Conservation (phyloP, 2,888 invertebrate species). For the Liposcelis brunnea region DNA sequence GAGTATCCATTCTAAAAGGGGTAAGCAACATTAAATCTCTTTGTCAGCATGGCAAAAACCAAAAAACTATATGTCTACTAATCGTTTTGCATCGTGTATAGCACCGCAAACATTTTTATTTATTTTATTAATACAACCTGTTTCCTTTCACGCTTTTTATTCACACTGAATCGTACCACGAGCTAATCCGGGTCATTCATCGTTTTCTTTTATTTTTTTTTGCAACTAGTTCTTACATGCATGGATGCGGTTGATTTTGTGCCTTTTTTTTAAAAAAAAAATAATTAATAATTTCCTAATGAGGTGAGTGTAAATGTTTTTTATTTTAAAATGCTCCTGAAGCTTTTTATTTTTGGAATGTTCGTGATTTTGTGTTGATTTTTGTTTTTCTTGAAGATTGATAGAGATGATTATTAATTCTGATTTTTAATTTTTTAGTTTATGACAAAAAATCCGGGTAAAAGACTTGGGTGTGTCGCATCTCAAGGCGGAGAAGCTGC, state of each 20-base stretch:
- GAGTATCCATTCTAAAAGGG: slow-evolving; percentile 69
- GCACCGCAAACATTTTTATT: background rate
- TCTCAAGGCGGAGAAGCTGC: slow-evolving; percentile 60
- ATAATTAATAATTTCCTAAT: no score
- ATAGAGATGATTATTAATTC: background rate
- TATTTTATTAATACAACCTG: slow-evolving; percentile 1
- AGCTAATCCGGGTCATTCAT: no score
- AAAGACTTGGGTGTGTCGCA: slow-evolving; percentile 78
- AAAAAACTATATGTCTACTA: background rate
- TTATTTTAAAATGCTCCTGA: no score
- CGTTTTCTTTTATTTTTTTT: no score
- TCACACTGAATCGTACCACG: no score
- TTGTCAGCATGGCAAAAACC: background rate
- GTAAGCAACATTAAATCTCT: slow-evolving; percentile 20
- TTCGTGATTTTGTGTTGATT: no score
- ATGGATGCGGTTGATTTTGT: no score
- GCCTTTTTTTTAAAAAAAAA: no score
- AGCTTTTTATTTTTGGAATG: no score
- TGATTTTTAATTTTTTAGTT: slow-evolving; percentile 36
- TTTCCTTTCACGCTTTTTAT: background rate
- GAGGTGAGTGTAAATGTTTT: no score
- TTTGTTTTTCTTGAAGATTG: no score
- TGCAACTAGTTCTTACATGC: no score
- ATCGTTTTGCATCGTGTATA: background rate
- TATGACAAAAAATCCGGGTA: slow-evolving; percentile 93